A percentile compares a stretch with the other conserved stretches of the same genome.
phyloP scores from a whole-genome alignment of 2,888 invertebrate species.

The Cheilosia vulpina region DNA sequence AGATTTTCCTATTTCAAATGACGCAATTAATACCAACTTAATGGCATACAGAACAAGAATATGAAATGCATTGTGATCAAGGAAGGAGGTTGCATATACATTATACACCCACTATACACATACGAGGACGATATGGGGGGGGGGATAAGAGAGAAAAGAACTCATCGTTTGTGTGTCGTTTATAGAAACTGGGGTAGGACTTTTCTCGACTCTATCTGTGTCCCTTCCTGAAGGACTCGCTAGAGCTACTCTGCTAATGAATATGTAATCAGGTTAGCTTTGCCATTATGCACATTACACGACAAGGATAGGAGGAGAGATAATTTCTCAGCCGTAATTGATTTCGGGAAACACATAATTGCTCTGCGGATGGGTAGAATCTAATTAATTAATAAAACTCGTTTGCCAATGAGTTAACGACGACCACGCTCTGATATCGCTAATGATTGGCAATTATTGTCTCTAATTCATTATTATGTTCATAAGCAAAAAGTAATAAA shows the following conservation, averaged over 20 bases:
- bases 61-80: constrained; percentile 8
- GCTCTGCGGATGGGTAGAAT: constrained; percentile 2
- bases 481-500: too few relatives aligned
- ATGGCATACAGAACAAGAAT: background rate
- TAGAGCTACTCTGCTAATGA: background rate
- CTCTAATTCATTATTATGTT: too few relatives aligned
- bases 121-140: background rate
- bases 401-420: background rate
- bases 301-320: background rate
- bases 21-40: constrained; percentile 3
- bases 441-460: too few relatives aligned
- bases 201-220: background rate
- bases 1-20: background rate
- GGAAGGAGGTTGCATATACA: background rate
- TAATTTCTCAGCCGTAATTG: constrained; percentile 14
- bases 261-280: constrained; percentile 15
- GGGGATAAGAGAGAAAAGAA: too few relatives aligned
- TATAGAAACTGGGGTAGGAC: background rate
- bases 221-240: background rate
- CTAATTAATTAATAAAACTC: constrained; percentile 12
- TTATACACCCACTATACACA: background rate
- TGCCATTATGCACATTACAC: constrained; percentile 2
- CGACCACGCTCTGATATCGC: too few relatives aligned
- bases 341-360: constrained; percentile 10
- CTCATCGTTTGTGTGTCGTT: background rate